phyloP scores from a whole-genome alignment of 2,797 vertebrate genomes.

The Liasis olivaceus region DNA sequence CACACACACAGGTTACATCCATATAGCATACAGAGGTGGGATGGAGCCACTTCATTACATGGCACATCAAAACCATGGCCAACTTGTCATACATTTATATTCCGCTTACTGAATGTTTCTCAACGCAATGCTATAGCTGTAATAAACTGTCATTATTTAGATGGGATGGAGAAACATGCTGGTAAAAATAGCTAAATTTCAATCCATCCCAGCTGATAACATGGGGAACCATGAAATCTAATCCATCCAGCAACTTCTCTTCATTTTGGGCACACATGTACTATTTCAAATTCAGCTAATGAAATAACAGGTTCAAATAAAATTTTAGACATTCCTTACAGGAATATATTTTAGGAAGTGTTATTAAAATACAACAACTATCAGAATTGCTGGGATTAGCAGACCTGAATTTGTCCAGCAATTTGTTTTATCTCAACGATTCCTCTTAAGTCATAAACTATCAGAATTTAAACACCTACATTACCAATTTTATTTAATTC shows the following conservation, averaged over 20 bases:
- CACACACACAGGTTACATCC: background rate
- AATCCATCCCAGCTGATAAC: constrained; percentile 8
- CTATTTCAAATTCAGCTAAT: background rate
- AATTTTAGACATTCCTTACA: background rate
- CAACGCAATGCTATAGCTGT: accelerated
- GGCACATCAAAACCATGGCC: background rate
- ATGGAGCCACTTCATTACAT: background rate
- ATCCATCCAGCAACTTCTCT: background rate
- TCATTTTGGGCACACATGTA: background rate
- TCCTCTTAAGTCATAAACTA: background rate
- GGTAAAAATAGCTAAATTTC: background rate
- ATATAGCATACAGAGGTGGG: background rate
- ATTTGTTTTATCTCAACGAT: background rate
- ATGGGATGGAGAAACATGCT: background rate
- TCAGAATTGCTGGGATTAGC: background rate
- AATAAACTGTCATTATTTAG: background rate
- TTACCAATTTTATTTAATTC: background rate
- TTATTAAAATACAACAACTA: background rate
- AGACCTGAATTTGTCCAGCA: background rate
- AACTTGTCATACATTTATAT: background rate
- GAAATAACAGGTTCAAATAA: background rate
- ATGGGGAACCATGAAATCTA: background rate
- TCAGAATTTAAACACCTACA: background rate
- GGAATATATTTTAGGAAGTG: background rate
- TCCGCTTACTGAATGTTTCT: background rate